These are phyloP conservation scores for Semnopithecus entellus DNA, from an alignment of 2,113 vertebrate genomes.

Conservation along the genomic window DNA sequence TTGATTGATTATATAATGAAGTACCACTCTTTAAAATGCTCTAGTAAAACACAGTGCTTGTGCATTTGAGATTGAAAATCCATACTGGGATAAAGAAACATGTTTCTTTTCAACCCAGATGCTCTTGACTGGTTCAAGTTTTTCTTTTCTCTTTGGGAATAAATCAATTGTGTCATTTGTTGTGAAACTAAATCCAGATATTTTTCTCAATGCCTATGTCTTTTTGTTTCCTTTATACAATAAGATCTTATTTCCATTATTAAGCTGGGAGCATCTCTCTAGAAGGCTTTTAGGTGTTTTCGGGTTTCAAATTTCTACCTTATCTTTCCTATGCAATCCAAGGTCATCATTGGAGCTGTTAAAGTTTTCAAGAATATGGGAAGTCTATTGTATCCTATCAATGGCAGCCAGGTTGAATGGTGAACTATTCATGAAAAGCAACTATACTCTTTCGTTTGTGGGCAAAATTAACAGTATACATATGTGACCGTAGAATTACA, in stretches of 20 bases:
- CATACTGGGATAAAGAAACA: not conserved
- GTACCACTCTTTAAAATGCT: not conserved
- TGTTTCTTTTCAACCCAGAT: not conserved
- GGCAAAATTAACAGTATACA: not conserved
- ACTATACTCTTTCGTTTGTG: not conserved
- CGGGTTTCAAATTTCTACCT: conserved; percentile 11
- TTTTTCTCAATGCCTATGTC: not conserved
- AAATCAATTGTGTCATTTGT: not conserved
- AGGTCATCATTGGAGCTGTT: not conserved
- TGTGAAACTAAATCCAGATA: not conserved
- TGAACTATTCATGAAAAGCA: not conserved
- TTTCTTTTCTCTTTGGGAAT: not conserved
- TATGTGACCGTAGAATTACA: not conserved
- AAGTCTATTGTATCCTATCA: not conserved
- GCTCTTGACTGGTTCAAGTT: not conserved
- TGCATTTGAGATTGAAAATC: not conserved
- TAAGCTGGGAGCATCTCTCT: not conserved
- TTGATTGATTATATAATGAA: not conserved
- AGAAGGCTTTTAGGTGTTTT: not conserved
- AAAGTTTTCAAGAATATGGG: not conserved
- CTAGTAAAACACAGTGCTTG: not conserved
- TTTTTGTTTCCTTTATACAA: not conserved
- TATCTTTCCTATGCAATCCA: not conserved
- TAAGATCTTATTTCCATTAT: not conserved
- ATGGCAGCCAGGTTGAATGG: not conserved